A percentile compares a stretch with the other conserved stretches of the same genome.
Conservation (phyloP, 2,888 invertebrate species). For the Lucinisca nassula region DNA sequence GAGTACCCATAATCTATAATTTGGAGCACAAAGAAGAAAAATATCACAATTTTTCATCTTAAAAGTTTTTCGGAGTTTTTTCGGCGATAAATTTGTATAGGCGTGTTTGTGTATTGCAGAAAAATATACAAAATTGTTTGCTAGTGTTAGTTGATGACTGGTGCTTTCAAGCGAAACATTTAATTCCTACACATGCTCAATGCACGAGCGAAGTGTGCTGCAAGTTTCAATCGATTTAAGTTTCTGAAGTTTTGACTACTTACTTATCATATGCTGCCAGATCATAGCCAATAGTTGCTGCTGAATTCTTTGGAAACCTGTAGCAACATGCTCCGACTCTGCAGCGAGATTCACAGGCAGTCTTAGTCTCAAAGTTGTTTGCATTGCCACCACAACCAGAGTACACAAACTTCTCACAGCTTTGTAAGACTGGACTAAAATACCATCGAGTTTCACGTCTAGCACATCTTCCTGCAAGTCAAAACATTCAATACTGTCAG, state of each 20-base stretch:
- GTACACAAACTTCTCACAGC: slow-evolving; percentile 81
- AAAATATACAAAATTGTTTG: background rate
- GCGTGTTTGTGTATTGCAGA: background rate
- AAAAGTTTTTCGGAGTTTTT: no score
- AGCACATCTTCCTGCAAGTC: slow-evolving; percentile 75
- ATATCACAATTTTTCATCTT: no score
- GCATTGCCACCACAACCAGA: slow-evolving; percentile 83
- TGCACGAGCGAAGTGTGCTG: no score
- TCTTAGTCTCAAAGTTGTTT: slow-evolving; percentile 78
- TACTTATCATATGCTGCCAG: slow-evolving; percentile 83
- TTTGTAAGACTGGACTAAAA: slow-evolving; percentile 76
- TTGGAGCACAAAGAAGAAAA: no score
- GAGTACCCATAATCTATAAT: no score
- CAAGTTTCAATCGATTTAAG: no score
- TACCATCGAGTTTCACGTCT: slow-evolving; percentile 76
- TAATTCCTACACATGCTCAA: no score
- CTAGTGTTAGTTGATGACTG: no score
- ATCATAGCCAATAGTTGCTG: slow-evolving; percentile 78
- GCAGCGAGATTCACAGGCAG: slow-evolving; percentile 79
- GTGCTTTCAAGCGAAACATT: no score
- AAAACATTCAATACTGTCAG: no score
- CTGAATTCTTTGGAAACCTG: slow-evolving; percentile 71
- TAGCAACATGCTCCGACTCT: slow-evolving; percentile 83
- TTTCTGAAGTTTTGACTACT: slow-evolving; percentile 13
- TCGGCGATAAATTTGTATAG: no score